Percentiles rank a stretch among this genome's conserved stretches.
Conservation (phyloP, 2,113 vertebrate species). For the Heterotilapia buettikoferi region DNA sequence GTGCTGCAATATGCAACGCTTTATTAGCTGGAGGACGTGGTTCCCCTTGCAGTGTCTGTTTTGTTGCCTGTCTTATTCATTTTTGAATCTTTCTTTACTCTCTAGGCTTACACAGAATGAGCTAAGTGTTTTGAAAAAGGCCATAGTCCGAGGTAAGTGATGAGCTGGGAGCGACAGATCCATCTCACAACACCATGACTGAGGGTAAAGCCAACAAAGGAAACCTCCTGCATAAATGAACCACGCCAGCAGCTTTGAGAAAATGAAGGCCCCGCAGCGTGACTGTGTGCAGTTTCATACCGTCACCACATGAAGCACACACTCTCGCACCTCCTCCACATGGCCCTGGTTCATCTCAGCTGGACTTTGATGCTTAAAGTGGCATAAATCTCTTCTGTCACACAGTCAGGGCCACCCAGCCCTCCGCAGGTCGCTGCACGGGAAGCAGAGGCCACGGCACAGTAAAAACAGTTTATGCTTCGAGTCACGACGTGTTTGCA, state of each 20-base stretch:
- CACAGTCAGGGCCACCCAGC: neutral
- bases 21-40: neutral
- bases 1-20: accelerated
- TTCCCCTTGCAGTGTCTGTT: neutral
- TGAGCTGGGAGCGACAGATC: neutral
- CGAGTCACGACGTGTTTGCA: neutral
- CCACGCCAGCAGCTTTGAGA: neutral
- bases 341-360: neutral
- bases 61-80: neutral
- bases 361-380: neutral
- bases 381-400: neutral
- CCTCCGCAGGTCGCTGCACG: neutral
- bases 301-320: neutral
- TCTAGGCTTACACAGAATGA: neutral
- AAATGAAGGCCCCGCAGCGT: neutral
- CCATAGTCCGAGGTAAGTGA: accelerated
- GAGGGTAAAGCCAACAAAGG: accelerated
- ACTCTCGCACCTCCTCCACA: neutral
- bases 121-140: neutral
- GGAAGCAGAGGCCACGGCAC: neutral
- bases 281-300: neutral
- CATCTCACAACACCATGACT: neutral
- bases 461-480: neutral
- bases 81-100: accelerated
- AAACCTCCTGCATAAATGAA: neutral